Percentiles rank a stretch among this genome's conserved stretches.
Evolutionary conservation across 2,888 invertebrate genomes (phyloP).

Genomic region (Aporophyla nigra): DNA sequence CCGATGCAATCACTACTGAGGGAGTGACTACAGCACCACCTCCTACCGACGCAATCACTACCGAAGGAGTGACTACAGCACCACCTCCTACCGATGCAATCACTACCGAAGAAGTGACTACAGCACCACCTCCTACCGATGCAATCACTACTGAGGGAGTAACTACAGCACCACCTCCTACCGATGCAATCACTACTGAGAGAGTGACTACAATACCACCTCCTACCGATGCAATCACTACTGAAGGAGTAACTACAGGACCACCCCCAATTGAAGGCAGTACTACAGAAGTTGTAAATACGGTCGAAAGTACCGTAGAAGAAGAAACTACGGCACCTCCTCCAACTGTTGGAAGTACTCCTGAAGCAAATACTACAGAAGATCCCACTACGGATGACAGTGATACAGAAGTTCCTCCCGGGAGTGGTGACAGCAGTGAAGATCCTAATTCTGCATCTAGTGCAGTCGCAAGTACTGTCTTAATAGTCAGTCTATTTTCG

Average conservation of each 20-base stretch:
- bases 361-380: neutral
- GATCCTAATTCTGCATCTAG: conserved; percentile 76
- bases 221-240: neutral
- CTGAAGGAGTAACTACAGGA: neutral
- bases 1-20: neutral
- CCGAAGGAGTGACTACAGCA: neutral
- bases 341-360: neutral
- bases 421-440: neutral
- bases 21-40: neutral
- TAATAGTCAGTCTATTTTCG: conserved; percentile 76
- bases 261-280: rapidly evolving
- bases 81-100: neutral
- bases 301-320: neutral
- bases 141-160: neutral
- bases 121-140: neutral
- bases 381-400: neutral
- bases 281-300: neutral
- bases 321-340: neutral
- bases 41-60: neutral
- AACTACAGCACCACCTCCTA: neutral
- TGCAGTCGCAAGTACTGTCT: conserved; percentile 78
- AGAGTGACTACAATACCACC: neutral
- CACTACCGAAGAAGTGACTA: neutral
- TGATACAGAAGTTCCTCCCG: neutral
- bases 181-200: neutral